Conservation (phyloP, 2,797 vertebrate species). For the Nothura maculosa region DNA sequence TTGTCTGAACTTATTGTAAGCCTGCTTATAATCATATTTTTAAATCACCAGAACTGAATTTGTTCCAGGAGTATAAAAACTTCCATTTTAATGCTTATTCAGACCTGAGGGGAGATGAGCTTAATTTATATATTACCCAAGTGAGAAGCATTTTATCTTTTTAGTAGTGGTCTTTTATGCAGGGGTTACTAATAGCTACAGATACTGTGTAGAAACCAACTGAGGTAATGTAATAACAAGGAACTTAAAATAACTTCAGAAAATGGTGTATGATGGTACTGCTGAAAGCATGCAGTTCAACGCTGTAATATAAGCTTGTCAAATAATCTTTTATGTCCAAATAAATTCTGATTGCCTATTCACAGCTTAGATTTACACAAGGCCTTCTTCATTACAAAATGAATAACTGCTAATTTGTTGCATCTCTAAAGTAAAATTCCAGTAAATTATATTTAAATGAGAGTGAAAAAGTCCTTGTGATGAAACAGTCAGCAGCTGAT, state of each 20-base stretch:
- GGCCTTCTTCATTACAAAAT: constrained; percentile 78
- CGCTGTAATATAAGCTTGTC: constrained; percentile 74
- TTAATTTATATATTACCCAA: neutral
- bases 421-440: constrained; percentile 78
- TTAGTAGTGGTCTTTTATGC: neutral
- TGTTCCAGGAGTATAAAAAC: neutral
- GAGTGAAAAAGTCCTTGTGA: constrained; percentile 48
- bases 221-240: neutral
- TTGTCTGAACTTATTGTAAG: neutral
- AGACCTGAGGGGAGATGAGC: neutral
- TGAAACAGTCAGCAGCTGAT: constrained; percentile 76
- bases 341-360: constrained; percentile 83
- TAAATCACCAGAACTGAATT: neutral
- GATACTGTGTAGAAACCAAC: neutral
- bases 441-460: constrained; percentile 69
- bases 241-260: constrained; percentile 19
- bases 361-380: constrained; percentile 72
- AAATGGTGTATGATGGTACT: neutral
- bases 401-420: constrained; percentile 82
- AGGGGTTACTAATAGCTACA: neutral
- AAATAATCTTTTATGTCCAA: constrained; percentile 75
- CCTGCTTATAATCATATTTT: neutral
- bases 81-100: neutral
- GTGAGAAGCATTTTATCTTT: neutral
- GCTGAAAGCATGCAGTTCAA: constrained; percentile 64